Percentiles rank a stretch among this genome's conserved stretches.
These are phyloP conservation scores for Diploptera punctata DNA, from an alignment of 2,888 invertebrate species.

Conservation along the genomic window DNA sequence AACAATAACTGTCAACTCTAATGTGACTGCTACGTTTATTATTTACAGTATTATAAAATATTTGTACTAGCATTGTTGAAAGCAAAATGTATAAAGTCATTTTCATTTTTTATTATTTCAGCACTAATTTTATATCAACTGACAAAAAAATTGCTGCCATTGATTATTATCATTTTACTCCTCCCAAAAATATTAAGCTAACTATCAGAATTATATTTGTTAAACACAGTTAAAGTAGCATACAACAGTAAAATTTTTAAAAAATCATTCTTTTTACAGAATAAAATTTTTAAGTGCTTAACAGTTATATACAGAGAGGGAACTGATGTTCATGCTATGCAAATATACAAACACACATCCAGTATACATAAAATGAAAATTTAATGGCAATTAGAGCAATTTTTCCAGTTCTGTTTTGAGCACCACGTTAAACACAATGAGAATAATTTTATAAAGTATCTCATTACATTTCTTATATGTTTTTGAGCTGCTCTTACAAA, in stretches of 20 bases:
- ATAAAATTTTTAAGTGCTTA: conserved; percentile 45
- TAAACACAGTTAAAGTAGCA: too few species aligned
- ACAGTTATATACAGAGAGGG: conserved; percentile 44
- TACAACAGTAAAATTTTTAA: too few species aligned
- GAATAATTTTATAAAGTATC: background rate
- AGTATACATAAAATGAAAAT: background rate
- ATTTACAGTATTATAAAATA: conserved; percentile 20
- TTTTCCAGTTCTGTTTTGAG: conserved; percentile 15
- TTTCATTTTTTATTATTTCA: background rate
- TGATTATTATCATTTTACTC: background rate
- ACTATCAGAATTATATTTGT: too few species aligned
- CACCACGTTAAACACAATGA: conserved; percentile 28
- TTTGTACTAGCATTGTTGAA: conserved; percentile 28
- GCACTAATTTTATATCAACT: background rate
- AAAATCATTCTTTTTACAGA: conserved; percentile 41
- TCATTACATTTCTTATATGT: conserved; percentile 2
- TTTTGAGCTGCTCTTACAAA: background rate
- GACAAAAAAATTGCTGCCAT: background rate
- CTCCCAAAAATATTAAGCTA: too few species aligned
- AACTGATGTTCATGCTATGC: conserved; percentile 23
- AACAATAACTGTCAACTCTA: background rate
- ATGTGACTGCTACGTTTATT: background rate
- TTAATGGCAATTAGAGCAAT: background rate
- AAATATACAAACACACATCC: conserved; percentile 29
- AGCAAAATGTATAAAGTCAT: conserved; percentile 5